Percentiles rank a stretch among this genome's conserved stretches.
phyloP scores from a whole-genome alignment of 2,888 invertebrate genomes.

The Drosophila mimica region DNA sequence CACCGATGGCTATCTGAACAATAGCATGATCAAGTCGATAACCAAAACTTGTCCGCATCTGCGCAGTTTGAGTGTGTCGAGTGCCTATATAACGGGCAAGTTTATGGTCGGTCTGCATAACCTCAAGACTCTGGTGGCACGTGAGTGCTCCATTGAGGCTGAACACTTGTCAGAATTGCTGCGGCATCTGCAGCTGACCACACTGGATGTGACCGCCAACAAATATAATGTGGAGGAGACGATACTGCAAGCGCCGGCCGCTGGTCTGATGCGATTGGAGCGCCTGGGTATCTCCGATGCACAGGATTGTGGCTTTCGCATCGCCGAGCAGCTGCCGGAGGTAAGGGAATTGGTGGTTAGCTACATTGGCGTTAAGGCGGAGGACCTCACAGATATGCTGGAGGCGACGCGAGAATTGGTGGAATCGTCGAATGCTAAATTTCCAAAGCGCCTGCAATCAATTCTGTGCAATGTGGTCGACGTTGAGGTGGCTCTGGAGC shows the following conservation, averaged over 20 bases:
- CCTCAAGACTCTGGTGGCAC: slow-evolving; percentile 58
- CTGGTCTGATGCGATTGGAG: slow-evolving; percentile 43
- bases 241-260: slow-evolving; percentile 40
- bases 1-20: slow-evolving; percentile 62
- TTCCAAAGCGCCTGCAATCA: slow-evolving; percentile 57
- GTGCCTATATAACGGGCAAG: slow-evolving; percentile 66
- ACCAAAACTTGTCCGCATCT: slow-evolving; percentile 52
- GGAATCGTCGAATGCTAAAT: slow-evolving; percentile 20
- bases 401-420: slow-evolving; percentile 47
- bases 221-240: slow-evolving; percentile 54
- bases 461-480: slow-evolving; percentile 68
- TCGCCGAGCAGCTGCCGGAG: slow-evolving; percentile 58
- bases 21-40: slow-evolving; percentile 66
- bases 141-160: slow-evolving; percentile 63
- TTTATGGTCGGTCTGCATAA: slow-evolving; percentile 45
- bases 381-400: slow-evolving; percentile 55
- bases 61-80: slow-evolving; percentile 62
- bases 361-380: slow-evolving; percentile 51
- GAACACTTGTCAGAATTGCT: slow-evolving; percentile 50
- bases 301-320: slow-evolving; percentile 55
- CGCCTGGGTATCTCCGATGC: slow-evolving; percentile 66
- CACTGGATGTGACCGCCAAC: slow-evolving; percentile 59
- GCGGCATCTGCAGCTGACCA: slow-evolving; percentile 45
- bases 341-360: slow-evolving; percentile 60
- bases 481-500: slow-evolving; percentile 65